Base-by-base conservation (phyloP, 2,113 vertebrate species). In the Charadrius vociferus region DNA sequence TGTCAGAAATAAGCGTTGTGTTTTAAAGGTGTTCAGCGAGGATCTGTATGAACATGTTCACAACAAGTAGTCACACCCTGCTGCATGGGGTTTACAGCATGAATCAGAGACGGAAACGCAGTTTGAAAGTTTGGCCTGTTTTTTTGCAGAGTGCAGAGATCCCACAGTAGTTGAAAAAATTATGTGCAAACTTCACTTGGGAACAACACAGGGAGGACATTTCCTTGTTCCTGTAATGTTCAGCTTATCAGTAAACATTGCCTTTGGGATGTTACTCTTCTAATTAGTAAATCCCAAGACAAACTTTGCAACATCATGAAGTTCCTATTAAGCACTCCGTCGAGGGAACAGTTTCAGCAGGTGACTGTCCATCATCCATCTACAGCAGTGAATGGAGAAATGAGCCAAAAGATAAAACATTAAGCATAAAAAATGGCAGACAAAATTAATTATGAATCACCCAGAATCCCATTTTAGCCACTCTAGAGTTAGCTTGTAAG, bases 1-100 rank as follows among this genome's bases (percentile, higher is more conserved):
- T 75, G 49, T 73, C 81, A 95, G 92, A 91, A 94, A 41, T 7
- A 86, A 96, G 83, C 21, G 5, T 52, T 61, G 89, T 86, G 67
- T 92, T 98, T 97, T 61, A 85, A 81, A 96, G 74, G 93, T 52
- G 62, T 95, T 88, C 88, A 92, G 41, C 1, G 6, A 90, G 80
- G 86, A 97, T 95, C 56, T 98, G 97, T 45, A 83, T 1, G 61
- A 88, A 96, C 97, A 96, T 66, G 97, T 94, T 97, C 73, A 52
- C 39, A 63, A 34, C 30, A 72, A 36, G 90, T 0, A 73, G 84
- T 94, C 97, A 97, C 95, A 95, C 94, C 94, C 95, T 86, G 68
- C 67, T 97, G 39, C 50, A 53, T 7, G 50, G 82, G 58, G 67
- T 20, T 93, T 86, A 80, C 68, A 86, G 91, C 22, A 49, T 96